Evolutionary conservation across 1,140 invertebrate genomes (phyloP), one percentile per base, ranked within the genome.

Genomic region (Drosophila saltans): DNA sequence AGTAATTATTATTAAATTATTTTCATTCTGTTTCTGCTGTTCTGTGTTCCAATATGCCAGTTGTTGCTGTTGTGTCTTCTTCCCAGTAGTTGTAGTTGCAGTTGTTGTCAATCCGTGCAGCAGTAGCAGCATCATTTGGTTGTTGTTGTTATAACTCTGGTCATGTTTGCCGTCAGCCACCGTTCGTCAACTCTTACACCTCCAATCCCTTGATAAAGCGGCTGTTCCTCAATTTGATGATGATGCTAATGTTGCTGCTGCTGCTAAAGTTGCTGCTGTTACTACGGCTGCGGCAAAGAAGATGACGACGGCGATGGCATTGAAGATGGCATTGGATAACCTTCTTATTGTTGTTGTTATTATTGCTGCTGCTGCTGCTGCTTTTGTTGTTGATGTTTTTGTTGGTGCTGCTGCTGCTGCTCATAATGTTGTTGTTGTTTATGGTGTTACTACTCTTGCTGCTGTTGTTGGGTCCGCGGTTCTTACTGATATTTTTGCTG

Each of bases 1-100:
- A 89, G 84, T 86, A 86, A 86, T 86, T 86, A 86, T 86, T 86
- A 86, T 86, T 89, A 86, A 86, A 86, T 86, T 86, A 86, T 89
- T 88, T 84, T 78, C 70, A 69, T 58, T 85, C 57, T 72, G 41
- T 41, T 43, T 45, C 62, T 36, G 40, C 61, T 59, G 57, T 77
- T 76, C 74, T 61, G 65, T 75, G 68, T 56, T 78, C 75, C 70
- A 78, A 85, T 89, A 66, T 58, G 75, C 71, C 80, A 82, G 67
- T 75, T 30, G 28, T 30, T 30, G 28, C 4, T 30, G 28, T 30
- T 77, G 69, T 66, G 78, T 57, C 45, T 88, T 48, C 21, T 21
- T 48, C 45, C 8, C n/a, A 9, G 16, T 16, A 16, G 16, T 16
- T 16, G 16, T 16, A 16, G 24, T 26, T 72, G 73, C 33, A 56